Evolutionary conservation across 2,113 vertebrate genomes (phyloP).

Genomic region (Cottus gobio): DNA sequence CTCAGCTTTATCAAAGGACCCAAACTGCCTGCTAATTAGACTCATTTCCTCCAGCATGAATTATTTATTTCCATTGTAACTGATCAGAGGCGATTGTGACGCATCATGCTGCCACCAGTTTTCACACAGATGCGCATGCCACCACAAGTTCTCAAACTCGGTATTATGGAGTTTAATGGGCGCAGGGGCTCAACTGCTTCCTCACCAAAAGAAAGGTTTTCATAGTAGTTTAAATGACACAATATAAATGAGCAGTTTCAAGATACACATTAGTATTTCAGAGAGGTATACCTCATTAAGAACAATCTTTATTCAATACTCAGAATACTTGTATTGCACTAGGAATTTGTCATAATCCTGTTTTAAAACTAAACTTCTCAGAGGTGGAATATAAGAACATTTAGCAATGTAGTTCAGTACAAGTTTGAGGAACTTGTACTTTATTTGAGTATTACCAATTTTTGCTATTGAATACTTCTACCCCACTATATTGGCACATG

Average conservation of each 20-base stretch:
- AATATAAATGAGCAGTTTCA: background rate
- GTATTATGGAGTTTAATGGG: constrained; percentile 69
- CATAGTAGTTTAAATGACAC: constrained; percentile 17
- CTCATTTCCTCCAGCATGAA: constrained; percentile 97
- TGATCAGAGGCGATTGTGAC: constrained; percentile 95
- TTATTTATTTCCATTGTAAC: constrained; percentile 99
- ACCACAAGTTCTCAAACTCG: constrained; percentile 84
- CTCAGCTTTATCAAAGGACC: constrained; percentile 97
- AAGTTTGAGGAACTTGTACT: background rate
- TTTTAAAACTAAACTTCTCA: background rate
- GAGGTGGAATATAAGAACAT: background rate
- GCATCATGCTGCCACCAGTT: constrained; percentile 92
- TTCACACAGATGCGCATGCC: constrained; percentile 90
- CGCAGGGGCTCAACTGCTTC: constrained; percentile 17
- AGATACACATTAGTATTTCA: background rate
- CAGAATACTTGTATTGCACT: background rate
- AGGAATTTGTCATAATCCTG: background rate
- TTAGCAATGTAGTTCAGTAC: background rate
- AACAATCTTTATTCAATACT: background rate
- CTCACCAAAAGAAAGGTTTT: background rate
- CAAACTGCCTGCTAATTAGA: constrained; percentile 99
- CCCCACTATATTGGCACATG: background rate
- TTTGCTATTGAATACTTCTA: background rate
- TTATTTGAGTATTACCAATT: background rate
- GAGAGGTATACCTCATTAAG: background rate